Conservation (phyloP, 2,797 vertebrate species). For the Anguilla megastoma region DNA sequence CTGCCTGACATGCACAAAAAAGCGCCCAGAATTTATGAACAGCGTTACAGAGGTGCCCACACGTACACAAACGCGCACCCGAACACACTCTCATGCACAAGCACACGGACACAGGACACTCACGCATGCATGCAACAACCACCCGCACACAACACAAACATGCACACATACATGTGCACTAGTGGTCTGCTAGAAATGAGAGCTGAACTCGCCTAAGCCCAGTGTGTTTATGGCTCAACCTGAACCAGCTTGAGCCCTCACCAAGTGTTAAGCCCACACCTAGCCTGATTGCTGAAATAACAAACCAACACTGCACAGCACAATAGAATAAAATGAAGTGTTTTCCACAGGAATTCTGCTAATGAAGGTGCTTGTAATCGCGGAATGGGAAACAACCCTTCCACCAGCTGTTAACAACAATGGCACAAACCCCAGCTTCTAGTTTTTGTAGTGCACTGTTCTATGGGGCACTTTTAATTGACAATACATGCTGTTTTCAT, state of each 20-base stretch:
- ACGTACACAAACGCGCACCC: background rate
- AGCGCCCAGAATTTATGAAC: background rate
- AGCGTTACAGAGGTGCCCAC: background rate
- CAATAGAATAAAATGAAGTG: background rate
- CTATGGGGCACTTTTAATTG: background rate
- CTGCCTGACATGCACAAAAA: background rate
- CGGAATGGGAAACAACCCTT: background rate
- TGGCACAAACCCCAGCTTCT: background rate
- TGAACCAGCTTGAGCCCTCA: background rate
- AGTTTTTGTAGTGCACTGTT: background rate
- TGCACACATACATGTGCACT: background rate
- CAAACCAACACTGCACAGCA: background rate
- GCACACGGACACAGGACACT: constrained; percentile 33
- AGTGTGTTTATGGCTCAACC: background rate
- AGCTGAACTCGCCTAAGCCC: background rate
- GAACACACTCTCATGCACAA: background rate
- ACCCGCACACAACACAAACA: background rate
- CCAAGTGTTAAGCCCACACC: background rate
- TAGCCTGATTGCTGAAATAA: background rate
- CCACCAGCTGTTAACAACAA: background rate
- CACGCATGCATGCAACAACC: background rate
- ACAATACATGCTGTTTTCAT: background rate
- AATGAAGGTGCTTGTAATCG: background rate
- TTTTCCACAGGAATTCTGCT: background rate
- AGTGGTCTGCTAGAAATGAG: background rate